These are phyloP conservation scores for Aplodontia rufa DNA, from an alignment of 2,113 vertebrate species.

Conservation along the genomic window DNA sequence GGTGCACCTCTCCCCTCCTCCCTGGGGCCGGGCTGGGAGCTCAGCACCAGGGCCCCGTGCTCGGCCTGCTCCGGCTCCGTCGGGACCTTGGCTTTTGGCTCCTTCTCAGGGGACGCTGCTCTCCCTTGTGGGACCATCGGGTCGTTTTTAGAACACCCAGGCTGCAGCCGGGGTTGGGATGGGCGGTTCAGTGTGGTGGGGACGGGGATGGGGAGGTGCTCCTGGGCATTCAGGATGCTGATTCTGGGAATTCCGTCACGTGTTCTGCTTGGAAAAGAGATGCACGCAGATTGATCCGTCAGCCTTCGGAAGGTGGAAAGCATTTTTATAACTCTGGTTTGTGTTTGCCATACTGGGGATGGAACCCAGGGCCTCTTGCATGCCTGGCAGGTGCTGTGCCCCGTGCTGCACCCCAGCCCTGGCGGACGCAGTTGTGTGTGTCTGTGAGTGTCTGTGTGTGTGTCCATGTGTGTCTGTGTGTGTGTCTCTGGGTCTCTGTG, in stretches of 20 bases:
- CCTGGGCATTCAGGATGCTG: too few species aligned
- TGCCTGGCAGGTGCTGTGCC: too few species aligned
- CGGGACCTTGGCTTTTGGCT: conserved; percentile 16
- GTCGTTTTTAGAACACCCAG: neutral
- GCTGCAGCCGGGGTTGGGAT: neutral
- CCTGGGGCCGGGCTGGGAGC: too few species aligned
- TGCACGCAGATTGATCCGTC: neutral
- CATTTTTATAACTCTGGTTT: neutral
- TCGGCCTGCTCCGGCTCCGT: too few species aligned
- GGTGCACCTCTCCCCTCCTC: too few species aligned
- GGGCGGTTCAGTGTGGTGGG: neutral
- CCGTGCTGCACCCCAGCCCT: too few species aligned
- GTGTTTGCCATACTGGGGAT: too few species aligned
- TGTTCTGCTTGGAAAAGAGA: neutral
- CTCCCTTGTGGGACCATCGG: neutral
- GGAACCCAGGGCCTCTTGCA: neutral
- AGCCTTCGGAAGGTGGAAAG: neutral
- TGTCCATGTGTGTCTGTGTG: too few species aligned
- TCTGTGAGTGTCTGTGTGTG: too few species aligned
- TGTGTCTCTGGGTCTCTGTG: too few species aligned
- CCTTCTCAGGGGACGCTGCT: neutral
- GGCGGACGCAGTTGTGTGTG: too few species aligned
- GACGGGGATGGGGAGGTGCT: neutral
- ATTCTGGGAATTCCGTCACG: neutral
- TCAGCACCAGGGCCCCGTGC: too few species aligned